These are phyloP conservation scores for Rana temporaria DNA, from an alignment of 2,113 vertebrate genomes.

Conservation along the genomic window DNA sequence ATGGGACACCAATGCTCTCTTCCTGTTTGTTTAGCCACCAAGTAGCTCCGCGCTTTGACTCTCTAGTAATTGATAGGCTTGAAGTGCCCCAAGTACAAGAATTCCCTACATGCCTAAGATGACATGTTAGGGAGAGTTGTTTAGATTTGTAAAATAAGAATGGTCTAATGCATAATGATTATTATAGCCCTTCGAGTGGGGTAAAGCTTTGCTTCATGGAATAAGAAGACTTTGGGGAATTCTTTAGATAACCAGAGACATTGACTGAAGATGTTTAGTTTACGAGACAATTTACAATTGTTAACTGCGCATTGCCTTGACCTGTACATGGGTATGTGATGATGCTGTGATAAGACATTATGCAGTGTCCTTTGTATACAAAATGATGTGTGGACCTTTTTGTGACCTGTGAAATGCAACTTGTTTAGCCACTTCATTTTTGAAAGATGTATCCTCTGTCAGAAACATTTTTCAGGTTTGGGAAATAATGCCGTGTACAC, in stretches of 20 bases:
- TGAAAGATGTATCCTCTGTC: no score
- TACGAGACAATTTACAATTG: slow-evolving; percentile 15
- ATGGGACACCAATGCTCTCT: slow-evolving; percentile 56
- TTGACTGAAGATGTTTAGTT: slow-evolving; percentile 22
- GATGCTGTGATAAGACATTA: no score
- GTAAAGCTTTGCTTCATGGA: slow-evolving; percentile 39
- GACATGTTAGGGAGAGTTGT: slow-evolving; percentile 62
- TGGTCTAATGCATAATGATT: slow-evolving; percentile 54
- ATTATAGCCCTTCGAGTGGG: slow-evolving; percentile 54
- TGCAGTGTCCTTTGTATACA: not conserved
- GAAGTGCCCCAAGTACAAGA: slow-evolving; percentile 56
- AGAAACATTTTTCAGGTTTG: no score
- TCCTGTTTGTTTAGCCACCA: slow-evolving; percentile 63
- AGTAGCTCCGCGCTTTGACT: slow-evolving; percentile 13
- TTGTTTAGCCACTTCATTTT: no score
- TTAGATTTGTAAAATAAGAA: slow-evolving; percentile 64
- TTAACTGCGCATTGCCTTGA: not conserved
- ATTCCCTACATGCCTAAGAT: slow-evolving; percentile 62
- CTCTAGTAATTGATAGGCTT: slow-evolving; percentile 54
- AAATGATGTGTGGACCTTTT: not conserved
- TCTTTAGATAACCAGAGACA: slow-evolving; percentile 59
- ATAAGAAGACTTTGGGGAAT: slow-evolving; percentile 60
- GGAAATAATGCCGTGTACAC: no score
- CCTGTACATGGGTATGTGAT: slow-evolving; percentile 10
- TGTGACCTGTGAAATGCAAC: not conserved